Evolutionary conservation across 2,797 vertebrate genomes (phyloP).

Genomic region (Emydoidea blandingii): DNA sequence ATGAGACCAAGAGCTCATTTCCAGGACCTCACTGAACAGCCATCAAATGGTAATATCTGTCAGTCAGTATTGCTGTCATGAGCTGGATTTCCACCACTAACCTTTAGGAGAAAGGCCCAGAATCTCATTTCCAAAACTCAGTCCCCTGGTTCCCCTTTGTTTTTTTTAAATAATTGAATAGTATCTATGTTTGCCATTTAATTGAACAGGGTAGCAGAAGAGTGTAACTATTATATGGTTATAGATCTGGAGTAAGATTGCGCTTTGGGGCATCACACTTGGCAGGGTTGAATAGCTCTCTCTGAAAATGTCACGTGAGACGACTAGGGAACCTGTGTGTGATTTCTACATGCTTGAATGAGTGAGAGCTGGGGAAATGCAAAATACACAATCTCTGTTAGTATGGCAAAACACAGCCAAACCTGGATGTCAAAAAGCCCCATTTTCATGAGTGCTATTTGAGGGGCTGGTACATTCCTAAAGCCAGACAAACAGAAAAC

Average conservation of each 20-base stretch:
- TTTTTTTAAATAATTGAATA: background rate
- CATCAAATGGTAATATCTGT: background rate
- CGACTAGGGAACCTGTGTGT: background rate
- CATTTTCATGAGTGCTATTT: background rate
- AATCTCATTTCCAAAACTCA: background rate
- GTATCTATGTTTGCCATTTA: background rate
- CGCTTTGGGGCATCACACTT: background rate
- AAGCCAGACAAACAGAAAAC: background rate
- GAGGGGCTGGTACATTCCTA: background rate
- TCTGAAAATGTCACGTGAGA: rapidly evolving
- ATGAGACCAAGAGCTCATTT: background rate
- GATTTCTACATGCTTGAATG: background rate
- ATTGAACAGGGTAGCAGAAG: background rate
- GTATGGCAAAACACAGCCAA: background rate
- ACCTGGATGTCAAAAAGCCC: background rate
- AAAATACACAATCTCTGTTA: background rate
- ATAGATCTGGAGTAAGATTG: background rate
- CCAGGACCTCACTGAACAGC: background rate
- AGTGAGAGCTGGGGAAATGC: background rate
- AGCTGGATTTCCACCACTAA: background rate
- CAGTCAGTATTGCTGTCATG: background rate
- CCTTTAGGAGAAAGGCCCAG: background rate
- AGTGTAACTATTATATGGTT: background rate
- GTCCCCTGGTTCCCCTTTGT: background rate
- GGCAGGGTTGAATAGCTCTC: background rate